Evolutionary conservation across 2,113 vertebrate species (phyloP), one percentile per base, ranked within the genome.

Genomic region (Gasterosteus nipponicus): DNA sequence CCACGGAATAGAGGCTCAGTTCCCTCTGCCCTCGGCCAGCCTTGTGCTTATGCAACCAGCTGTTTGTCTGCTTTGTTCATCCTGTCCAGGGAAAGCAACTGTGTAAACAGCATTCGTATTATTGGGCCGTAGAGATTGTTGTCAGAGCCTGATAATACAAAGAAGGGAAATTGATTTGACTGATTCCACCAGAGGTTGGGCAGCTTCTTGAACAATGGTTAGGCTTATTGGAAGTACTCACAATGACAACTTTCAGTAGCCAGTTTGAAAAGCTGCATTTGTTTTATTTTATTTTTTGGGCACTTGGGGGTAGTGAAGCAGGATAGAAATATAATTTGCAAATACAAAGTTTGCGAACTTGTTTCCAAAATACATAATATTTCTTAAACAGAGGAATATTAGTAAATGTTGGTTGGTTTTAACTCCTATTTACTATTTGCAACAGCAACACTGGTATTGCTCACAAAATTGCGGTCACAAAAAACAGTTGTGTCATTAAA

Each of bases 1-100:
- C 66, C 62, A 15, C 64, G 69, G 44, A 80, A 39, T 47, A 71
- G 47, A 69, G 59, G 63, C 56, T 78, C 46, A 1, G 0, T 63
- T 69, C 73, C 46, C 64, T 83, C 62, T 81, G 67, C 38, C 54
- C 62, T 29, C 67, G 61, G 69, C 80, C 81, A 67, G 82, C 58
- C 82, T 84, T 78, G 35, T 69, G 80, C 82, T 80, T 80, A 87
- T 78, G 74, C 76, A 81, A 85, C 73, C 82, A 78, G 73, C 83
- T 83, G 77, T 86, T 84, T 87, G 77, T 68, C 77, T 73, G 70
- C 61, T 75, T 60, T 54, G 64, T 53, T 80, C 69, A 59, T 57
- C 51, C 70, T 64, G 86, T 89, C 90, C 88, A 91, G 80, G 78
- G 76, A 77, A 81, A 90, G 63, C 90, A 92, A 85, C 89, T 89